Percentiles rank a stretch among this genome's conserved stretches.
phyloP scores from a whole-genome alignment of 2,888 invertebrate species.

The Flexamia atlantica region DNA sequence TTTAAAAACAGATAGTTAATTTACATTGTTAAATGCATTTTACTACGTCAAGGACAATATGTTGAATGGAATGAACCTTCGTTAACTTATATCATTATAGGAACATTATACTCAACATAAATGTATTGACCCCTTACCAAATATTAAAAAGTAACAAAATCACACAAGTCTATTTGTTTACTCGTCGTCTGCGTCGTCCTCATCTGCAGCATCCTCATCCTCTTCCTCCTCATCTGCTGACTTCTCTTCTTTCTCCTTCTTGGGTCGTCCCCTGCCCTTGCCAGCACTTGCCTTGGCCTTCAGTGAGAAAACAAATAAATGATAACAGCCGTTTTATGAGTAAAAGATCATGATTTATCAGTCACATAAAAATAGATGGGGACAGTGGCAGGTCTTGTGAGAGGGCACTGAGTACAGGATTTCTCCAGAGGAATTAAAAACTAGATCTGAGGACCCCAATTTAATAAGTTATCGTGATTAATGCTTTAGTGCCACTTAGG shows the following conservation, averaged over 20 bases:
- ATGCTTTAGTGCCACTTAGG: too few relatives aligned
- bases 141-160: not conserved
- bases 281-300: slow-evolving; percentile 44
- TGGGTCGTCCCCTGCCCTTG: slow-evolving; percentile 21
- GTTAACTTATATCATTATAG: slow-evolving; percentile 5
- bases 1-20: too few relatives aligned
- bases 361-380: not conserved
- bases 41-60: not conserved
- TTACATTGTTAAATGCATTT: not conserved
- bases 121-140: not conserved
- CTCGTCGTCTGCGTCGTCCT: not conserved
- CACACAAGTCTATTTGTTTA: not conserved
- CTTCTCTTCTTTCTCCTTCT: slow-evolving; percentile 25
- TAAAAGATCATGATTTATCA: not conserved
- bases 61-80: slow-evolving; percentile 2
- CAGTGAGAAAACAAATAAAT: not conserved
- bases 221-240: slow-evolving; percentile 30
- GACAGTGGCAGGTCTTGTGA: not conserved
- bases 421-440: too few relatives aligned
- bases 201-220: slow-evolving; percentile 40
- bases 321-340: not conserved
- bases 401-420: too few relatives aligned
- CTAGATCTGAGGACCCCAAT: too few relatives aligned
- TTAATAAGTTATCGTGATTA: too few relatives aligned
- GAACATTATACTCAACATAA: not conserved